These are phyloP conservation scores for Calosoma granatense DNA, from an alignment of 1,140 invertebrate species.

Conservation along the genomic window DNA sequence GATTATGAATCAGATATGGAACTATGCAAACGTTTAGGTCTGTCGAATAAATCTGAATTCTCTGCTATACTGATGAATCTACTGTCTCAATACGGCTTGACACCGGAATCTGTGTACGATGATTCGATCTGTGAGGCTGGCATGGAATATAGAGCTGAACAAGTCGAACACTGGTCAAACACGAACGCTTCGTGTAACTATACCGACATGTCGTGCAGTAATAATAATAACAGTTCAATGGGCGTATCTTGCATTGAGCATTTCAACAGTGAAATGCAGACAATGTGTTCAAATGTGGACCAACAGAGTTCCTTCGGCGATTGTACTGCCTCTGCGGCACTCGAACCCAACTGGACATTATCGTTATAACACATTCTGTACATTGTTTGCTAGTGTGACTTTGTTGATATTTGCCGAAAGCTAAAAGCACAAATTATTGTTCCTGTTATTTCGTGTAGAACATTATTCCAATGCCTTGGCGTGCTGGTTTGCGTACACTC, in stretches of 20 bases:
- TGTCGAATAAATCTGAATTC: slow-evolving; percentile 4
- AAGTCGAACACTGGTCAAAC: no score
- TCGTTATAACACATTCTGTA: background rate
- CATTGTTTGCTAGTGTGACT: background rate
- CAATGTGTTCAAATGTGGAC: no score
- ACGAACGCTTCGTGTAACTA: no score
- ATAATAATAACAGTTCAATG: no score
- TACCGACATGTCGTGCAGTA: no score
- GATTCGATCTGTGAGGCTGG: no score
- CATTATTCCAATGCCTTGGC: background rate
- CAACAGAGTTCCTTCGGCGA: no score
- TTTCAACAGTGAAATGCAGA: no score
- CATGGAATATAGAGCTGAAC: no score
- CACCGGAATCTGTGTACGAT: background rate
- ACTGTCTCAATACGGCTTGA: background rate
- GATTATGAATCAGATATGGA: slow-evolving; percentile 9
- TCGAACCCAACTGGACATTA: no score
- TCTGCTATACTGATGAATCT: background rate
- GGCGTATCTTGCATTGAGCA: no score
- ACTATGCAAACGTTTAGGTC: slow-evolving; percentile 3
- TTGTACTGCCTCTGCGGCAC: no score
- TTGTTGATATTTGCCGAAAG: background rate
- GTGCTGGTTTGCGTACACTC: background rate
- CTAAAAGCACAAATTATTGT: background rate
- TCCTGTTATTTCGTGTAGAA: background rate